phyloP scores from a whole-genome alignment of 2,113 vertebrate genomes.

The Phylloscopus trochilus region DNA sequence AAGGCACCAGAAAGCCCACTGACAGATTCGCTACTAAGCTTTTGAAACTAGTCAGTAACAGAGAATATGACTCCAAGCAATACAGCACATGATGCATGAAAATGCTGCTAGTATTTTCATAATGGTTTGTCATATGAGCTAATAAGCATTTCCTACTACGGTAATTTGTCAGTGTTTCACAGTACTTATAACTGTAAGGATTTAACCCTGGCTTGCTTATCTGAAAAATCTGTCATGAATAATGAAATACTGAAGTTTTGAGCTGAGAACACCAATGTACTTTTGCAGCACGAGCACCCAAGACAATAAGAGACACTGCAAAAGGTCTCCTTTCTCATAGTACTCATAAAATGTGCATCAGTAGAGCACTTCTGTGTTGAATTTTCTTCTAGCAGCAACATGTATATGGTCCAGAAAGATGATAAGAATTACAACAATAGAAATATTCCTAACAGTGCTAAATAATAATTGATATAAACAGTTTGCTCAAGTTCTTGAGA shows the following conservation, averaged over 20 bases:
- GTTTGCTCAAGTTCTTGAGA: neutral
- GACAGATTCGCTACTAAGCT: neutral
- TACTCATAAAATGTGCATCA: neutral
- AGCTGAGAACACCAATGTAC: neutral
- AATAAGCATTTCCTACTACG: neutral
- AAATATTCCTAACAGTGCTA: neutral
- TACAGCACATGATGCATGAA: neutral
- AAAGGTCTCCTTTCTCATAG: neutral
- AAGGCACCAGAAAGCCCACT: neutral
- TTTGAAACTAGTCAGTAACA: neutral
- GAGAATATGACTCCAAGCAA: neutral
- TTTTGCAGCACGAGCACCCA: neutral
- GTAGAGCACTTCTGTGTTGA: neutral
- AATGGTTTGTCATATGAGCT: rapidly evolving
- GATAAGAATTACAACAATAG: neutral
- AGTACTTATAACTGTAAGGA: neutral
- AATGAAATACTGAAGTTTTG: neutral
- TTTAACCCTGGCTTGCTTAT: neutral
- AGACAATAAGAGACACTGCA: rapidly evolving
- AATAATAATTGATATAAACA: neutral
- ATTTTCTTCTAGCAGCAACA: neutral
- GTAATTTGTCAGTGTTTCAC: neutral
- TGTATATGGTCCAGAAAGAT: neutral
- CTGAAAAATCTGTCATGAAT: neutral
- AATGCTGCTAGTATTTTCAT: neutral